Evolutionary conservation across 2,113 vertebrate genomes (phyloP).

Genomic region (Coreoperca whiteheadi): DNA sequence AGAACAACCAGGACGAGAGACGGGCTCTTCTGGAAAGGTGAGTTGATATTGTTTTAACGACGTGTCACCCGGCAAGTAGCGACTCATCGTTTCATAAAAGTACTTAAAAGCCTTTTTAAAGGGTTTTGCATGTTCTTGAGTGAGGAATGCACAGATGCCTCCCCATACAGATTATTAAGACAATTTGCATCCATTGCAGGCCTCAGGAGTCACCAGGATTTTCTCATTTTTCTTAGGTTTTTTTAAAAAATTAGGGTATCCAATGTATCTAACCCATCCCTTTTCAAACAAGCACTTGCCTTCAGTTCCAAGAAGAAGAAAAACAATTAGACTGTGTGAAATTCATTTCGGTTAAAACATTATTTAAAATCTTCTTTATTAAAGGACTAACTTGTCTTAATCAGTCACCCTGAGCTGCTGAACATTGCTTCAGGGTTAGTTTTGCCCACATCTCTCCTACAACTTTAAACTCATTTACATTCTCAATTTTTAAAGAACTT

Average conservation of each 20-base stretch:
- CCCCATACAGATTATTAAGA: background rate
- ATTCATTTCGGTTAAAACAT: background rate
- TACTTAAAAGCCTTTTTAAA: background rate
- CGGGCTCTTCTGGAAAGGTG: conserved; percentile 95
- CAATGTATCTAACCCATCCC: background rate
- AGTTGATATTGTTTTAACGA: background rate
- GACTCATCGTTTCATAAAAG: background rate
- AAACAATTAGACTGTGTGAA: background rate
- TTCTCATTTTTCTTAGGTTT: background rate
- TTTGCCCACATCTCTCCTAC: background rate
- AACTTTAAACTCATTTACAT: background rate
- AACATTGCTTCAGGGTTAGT: background rate
- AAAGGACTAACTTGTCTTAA: background rate
- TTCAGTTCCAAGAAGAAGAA: background rate
- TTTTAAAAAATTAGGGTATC: background rate
- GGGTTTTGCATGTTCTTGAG: background rate
- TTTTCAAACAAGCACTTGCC: background rate
- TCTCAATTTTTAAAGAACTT: conserved; percentile 18
- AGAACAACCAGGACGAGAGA: conserved; percentile 98
- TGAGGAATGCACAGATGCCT: background rate
- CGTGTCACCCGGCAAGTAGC: background rate
- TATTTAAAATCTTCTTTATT: background rate
- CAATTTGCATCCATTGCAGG: background rate
- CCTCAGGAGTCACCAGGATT: background rate
- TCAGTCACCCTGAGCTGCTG: background rate